Base-by-base conservation (phyloP, 2,888 invertebrate species). In the Spisula subtruncata region DNA sequence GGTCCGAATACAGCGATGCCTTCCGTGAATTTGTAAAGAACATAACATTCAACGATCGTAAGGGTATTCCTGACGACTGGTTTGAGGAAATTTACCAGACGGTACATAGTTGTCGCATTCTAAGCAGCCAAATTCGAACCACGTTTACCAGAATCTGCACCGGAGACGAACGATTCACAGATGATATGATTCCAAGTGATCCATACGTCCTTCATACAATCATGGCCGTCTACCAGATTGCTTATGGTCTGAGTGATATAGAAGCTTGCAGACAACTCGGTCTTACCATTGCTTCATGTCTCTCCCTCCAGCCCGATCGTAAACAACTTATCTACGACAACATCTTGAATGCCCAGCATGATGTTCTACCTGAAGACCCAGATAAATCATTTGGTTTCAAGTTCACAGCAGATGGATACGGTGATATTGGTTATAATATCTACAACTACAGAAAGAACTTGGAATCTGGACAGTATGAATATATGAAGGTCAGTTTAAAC, bases 11-110 rank as follows among this genome's bases (percentile, higher is more conserved):
- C 75, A 92, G 96, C 32, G 90, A 94, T 5, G 96, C 94, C 14
- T 96, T 96, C 92, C 94, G 92, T 16, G 87, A 92, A 6, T 97
- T 95, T 91, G 92, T 96, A 56, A 94, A 94, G 51, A 93, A 90
- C 5, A 89, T 97, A 81, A 95, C 95, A 0, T 94, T 96, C 35
- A 93, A 93, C 29, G 95, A 96, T 82, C 96, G 96, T 56, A 94
- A 93, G 4, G 95, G 96, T 6, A 95, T 97, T 75, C 97, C 97
- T 6, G 94, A 96, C 86, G 96, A 96, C 85, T 97, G 97, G 97
- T 97, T 97, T 85, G 96, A 96, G 79, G 97, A 97, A 75, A 96
- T 96, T 60, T 97, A 96, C 94, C 96, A 97, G 92, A 95, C 95
- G 2, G 88, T 96, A 14, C 95, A 95, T 86, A 91, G 96, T 87